Conservation (phyloP, 2,113 vertebrate species). For the Turdus rufiventris region DNA sequence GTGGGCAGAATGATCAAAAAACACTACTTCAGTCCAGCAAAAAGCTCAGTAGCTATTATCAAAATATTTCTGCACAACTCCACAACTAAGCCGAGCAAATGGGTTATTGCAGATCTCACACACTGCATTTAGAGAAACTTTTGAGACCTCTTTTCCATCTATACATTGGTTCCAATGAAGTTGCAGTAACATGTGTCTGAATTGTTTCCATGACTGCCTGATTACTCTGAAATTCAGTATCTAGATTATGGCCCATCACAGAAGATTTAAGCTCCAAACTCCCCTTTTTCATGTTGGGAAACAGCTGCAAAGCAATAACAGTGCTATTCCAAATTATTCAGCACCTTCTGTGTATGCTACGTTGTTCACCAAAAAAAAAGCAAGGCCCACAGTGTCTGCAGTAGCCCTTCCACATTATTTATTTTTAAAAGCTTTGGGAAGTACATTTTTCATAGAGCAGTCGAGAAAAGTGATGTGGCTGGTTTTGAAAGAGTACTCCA, state of each 20-base stretch:
- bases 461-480: not conserved
- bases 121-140: not conserved
- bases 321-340: not conserved
- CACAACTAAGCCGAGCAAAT: not conserved
- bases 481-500: not conserved
- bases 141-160: not conserved
- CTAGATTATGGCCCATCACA: not conserved
- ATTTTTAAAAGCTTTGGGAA: constrained; percentile 3
- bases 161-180: not conserved
- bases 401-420: not conserved
- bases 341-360: not conserved
- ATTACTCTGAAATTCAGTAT: not conserved
- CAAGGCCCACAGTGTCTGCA: not conserved
- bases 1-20: not conserved
- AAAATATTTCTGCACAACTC: not conserved
- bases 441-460: not conserved
- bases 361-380: not conserved
- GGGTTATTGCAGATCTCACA: not conserved
- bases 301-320: not conserved
- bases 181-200: not conserved
- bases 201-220: not conserved
- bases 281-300: not conserved
- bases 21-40: not conserved
- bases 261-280: not conserved
- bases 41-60: not conserved